Evolutionary conservation across 2,113 vertebrate genomes (phyloP), one percentile per base, ranked within the genome.

Genomic region (Excalfactoria chinensis): DNA sequence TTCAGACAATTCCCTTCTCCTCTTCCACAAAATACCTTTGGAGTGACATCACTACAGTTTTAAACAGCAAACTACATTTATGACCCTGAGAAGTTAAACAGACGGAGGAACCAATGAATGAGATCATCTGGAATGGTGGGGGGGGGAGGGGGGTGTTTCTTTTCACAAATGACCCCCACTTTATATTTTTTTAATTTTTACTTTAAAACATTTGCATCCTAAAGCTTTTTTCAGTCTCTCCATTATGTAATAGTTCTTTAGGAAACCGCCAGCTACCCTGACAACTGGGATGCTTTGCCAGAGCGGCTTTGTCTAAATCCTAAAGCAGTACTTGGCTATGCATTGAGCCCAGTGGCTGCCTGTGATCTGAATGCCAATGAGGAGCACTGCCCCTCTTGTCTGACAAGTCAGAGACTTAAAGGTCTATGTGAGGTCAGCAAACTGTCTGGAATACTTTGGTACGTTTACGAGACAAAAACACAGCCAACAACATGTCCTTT

Each of bases 231-330:
- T 97, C 95, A 97, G 97, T 93, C 94, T 95, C 94, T 93, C 96
- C 93, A 98, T 98, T 98, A 98, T 98, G 96, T 96, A 97, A 98
- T 94, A 97, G 96, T 97, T 96, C 97, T 98, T 98, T 97, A 97
- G 96, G 96, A 97, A 96, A 96, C 93, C 53, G 97, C 96, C 95
- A 97, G 96, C 98, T 97, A 94, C 97, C 97, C 96, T 97, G 97
- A 98, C 98, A 98, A 98, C 97, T 97, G 96, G 96, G 95, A 89
- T 97, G 96, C 95, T 97, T 90, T 97, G 97, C 97, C 97, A 97
- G 97, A 95, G 90, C 76, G 93, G 97, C 98, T 98, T 98, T 98
- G 98, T 98, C 96, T 98, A 95, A 97, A 97, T 95, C 95, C 97
- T 95, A 97, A 98, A 97, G 97, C 97, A 96, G 95, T 51, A 92